Conservation (phyloP, 2,888 invertebrate species). For the Plagiodera versicolora region DNA sequence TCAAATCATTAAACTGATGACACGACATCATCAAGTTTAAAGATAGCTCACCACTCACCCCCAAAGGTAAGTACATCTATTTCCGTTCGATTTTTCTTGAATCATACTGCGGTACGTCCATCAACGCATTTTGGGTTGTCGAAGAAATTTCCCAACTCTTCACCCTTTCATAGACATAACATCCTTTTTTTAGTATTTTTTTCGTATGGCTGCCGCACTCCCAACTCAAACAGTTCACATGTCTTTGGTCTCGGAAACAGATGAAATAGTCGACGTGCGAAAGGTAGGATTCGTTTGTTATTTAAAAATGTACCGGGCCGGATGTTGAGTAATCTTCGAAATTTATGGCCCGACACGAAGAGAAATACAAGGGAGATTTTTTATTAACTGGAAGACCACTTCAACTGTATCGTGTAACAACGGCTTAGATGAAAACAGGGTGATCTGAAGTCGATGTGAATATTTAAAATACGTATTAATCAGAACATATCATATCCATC, state of each 20-base stretch:
- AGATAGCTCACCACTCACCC: too few relatives aligned
- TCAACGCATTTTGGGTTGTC: conserved; percentile 40
- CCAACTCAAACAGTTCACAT: conserved; percentile 32
- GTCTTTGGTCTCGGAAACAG: conserved; percentile 29
- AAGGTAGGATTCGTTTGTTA: conserved; percentile 36
- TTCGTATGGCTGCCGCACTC: conserved; percentile 31
- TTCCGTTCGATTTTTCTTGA: not conserved
- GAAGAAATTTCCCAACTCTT: conserved; percentile 41
- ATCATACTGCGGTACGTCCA: conserved; percentile 38
- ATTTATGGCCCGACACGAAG: conserved; percentile 29
- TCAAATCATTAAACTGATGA: too few relatives aligned
- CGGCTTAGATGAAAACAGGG: not conserved
- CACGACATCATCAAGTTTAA: too few relatives aligned
- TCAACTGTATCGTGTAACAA: conserved; percentile 11
- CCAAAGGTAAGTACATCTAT: not conserved
- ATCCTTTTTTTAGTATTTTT: conserved; percentile 44
- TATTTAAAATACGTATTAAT: too few relatives aligned
- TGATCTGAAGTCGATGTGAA: too few relatives aligned
- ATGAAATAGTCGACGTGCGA: conserved; percentile 34
- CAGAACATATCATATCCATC: too few relatives aligned
- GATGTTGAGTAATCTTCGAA: conserved; percentile 33
- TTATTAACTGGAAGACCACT: conserved; percentile 19
- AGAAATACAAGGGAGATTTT: conserved; percentile 20
- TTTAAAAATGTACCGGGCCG: conserved; percentile 30
- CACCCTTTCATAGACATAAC: conserved; percentile 49